A percentile compares a stretch with the other conserved stretches of the same genome.
phyloP scores from a whole-genome alignment of 1,140 invertebrate species.

The Thaumetopoea pityocampa region DNA sequence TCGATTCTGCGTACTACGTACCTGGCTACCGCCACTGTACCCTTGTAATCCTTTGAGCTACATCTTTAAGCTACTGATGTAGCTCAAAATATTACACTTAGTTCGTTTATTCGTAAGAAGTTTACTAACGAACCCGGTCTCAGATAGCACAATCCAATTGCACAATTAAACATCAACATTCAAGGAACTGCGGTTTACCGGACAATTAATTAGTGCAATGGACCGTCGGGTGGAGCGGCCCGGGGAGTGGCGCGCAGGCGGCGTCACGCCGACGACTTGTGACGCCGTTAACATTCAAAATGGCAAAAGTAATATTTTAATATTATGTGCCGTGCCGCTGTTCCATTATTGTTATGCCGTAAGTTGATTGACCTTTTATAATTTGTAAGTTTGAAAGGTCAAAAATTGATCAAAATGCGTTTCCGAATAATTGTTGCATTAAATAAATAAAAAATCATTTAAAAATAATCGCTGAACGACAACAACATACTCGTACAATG shows the following conservation, averaged over 20 bases:
- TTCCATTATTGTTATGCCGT: conserved; percentile 2
- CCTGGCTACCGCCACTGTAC: no score
- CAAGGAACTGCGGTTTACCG: conserved; percentile 20
- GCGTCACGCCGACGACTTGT: conserved; percentile 25
- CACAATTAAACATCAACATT: conserved; percentile 20
- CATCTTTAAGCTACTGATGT: no score
- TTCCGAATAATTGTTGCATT: not conserved
- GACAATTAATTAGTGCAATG: conserved; percentile 26
- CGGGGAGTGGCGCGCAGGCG: conserved; percentile 23
- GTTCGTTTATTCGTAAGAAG: no score
- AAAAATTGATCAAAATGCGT: not conserved
- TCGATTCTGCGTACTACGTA: no score
- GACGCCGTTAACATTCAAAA: conserved; percentile 39
- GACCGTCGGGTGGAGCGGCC: conserved; percentile 23
- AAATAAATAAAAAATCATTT: no score
- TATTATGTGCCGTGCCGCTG: conserved; percentile 17
- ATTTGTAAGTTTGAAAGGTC: not conserved
- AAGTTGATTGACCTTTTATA: conserved; percentile 6
- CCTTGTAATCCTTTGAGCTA: no score
- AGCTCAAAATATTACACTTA: no score
- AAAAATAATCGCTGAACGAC: no score
- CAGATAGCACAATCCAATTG: conserved; percentile 6
- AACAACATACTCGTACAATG: no score
- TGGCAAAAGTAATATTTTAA: conserved; percentile 34
- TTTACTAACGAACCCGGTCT: conserved; percentile 14